Evolutionary conservation across 2,888 invertebrate species (phyloP).

Genomic region (Thymelicus sylvestris): DNA sequence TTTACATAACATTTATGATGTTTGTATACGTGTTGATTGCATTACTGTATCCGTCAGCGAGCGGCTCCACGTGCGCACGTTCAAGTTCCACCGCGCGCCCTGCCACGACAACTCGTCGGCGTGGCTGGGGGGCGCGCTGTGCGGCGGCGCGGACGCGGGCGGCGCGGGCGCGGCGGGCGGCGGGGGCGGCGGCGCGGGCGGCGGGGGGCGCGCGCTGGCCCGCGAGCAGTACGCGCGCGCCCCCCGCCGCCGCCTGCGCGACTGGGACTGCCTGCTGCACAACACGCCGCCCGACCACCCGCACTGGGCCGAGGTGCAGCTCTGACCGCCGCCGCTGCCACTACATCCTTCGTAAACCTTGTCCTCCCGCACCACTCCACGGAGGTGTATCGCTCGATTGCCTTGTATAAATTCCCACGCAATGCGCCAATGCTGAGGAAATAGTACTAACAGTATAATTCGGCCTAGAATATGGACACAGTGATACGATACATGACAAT

Average conservation of each 20-base stretch:
- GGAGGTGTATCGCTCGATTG: too few species aligned
- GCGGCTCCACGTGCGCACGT: slow-evolving; percentile 53
- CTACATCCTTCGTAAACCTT: too few species aligned
- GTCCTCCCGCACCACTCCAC: too few species aligned
- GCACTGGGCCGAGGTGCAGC: slow-evolving; percentile 45
- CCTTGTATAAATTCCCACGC: too few species aligned
- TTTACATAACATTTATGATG: too few species aligned
- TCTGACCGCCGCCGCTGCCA: slow-evolving; percentile 31
- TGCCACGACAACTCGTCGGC: slow-evolving; percentile 90
- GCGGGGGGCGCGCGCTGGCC: slow-evolving; percentile 89
- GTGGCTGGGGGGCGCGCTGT: slow-evolving; percentile 91
- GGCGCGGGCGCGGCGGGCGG: too few species aligned
- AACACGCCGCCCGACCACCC: slow-evolving; percentile 74
- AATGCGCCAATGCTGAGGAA: too few species aligned
- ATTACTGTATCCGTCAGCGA: slow-evolving; percentile 42
- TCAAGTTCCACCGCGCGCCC: slow-evolving; percentile 93
- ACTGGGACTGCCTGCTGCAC: slow-evolving; percentile 91
- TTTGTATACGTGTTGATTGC: too few species aligned
- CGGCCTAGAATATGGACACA: too few species aligned
- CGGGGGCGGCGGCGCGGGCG: slow-evolving; percentile 44
- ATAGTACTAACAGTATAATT: too few species aligned
- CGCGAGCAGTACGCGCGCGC: slow-evolving; percentile 88
- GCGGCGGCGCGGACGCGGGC: slow-evolving; percentile 63
- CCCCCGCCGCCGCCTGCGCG: slow-evolving; percentile 88
- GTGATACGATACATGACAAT: too few species aligned